Percentiles rank a stretch among this genome's conserved stretches.
Evolutionary conservation across 2,888 invertebrate species (phyloP).

Genomic region (Lepidocyrtinus sp.): DNA sequence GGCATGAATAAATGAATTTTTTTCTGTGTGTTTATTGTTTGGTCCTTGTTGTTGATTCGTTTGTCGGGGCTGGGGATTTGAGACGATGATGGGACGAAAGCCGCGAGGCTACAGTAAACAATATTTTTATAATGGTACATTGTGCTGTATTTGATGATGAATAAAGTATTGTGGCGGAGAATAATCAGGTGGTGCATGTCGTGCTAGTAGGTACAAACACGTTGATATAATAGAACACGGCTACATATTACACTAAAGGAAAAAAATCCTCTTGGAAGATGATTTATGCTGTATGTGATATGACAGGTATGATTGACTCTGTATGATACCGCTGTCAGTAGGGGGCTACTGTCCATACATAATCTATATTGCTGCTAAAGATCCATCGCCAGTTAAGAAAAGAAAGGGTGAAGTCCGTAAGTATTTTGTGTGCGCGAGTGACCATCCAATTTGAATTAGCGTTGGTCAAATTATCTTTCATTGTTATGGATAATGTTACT

Average conservation of each 20-base stretch:
- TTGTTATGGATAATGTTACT: too few relatives aligned
- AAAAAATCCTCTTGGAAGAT: conserved; percentile 21
- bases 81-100: neutral
- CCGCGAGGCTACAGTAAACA: conserved; percentile 12
- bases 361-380: conserved; percentile 51
- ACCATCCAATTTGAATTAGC: too few relatives aligned
- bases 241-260: too few relatives aligned
- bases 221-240: neutral
- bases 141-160: neutral
- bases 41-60: conserved; percentile 25
- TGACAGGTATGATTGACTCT: conserved; percentile 62
- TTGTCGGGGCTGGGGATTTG: conserved; percentile 35
- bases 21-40: conserved; percentile 22
- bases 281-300: conserved; percentile 58
- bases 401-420: conserved; percentile 8
- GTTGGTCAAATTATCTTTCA: too few relatives aligned
- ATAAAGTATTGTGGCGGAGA: neutral
- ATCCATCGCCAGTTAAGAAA: conserved; percentile 36
- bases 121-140: neutral
- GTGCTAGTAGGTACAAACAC: neutral
- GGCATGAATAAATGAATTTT: conserved; percentile 38
- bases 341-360: conserved; percentile 61
- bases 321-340: conserved; percentile 63
- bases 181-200: neutral
- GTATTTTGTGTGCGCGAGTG: conserved; percentile 31